These are phyloP conservation scores for Tholera decimalis DNA, from an alignment of 2,888 invertebrate species.

Conservation along the genomic window DNA sequence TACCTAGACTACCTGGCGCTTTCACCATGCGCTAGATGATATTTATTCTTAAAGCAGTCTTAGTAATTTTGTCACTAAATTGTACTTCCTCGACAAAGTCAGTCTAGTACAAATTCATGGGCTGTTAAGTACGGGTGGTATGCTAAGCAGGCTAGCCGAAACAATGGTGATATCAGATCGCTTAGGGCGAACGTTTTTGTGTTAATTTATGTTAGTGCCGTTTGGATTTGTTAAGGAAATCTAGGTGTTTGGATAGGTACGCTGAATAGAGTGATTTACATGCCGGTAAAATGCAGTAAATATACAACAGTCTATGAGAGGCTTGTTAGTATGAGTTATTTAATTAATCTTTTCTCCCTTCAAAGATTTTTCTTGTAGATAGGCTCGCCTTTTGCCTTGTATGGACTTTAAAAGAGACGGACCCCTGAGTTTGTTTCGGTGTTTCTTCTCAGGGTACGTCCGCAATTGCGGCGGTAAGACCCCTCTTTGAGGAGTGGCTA, in stretches of 20 bases:
- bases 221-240: conserved; percentile 68
- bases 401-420: too few species aligned
- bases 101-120: conserved; percentile 38
- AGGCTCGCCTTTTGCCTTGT: too few species aligned
- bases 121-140: conserved; percentile 57
- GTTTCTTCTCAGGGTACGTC: too few species aligned
- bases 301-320: neutral
- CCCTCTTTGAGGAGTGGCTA: too few species aligned
- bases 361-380: too few species aligned
- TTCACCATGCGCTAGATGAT: neutral
- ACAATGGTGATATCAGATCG: conserved; percentile 76
- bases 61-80: conserved; percentile 2
- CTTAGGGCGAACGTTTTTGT: conserved; percentile 73
- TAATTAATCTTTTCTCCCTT: neutral
- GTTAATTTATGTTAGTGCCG: conserved; percentile 73
- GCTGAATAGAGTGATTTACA: conserved; percentile 60
- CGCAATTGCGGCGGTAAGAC: too few species aligned
- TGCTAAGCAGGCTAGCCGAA: conserved; percentile 74
- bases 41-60: neutral
- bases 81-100: conserved; percentile 5
- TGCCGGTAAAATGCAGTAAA: conserved; percentile 8
- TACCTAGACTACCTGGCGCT: neutral
- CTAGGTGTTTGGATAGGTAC: conserved; percentile 59
- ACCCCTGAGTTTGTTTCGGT: too few species aligned
- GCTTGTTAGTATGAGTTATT: neutral